Evolutionary conservation across 2,888 invertebrate species (phyloP).

Genomic region (Glyphotaelius pellucidus): DNA sequence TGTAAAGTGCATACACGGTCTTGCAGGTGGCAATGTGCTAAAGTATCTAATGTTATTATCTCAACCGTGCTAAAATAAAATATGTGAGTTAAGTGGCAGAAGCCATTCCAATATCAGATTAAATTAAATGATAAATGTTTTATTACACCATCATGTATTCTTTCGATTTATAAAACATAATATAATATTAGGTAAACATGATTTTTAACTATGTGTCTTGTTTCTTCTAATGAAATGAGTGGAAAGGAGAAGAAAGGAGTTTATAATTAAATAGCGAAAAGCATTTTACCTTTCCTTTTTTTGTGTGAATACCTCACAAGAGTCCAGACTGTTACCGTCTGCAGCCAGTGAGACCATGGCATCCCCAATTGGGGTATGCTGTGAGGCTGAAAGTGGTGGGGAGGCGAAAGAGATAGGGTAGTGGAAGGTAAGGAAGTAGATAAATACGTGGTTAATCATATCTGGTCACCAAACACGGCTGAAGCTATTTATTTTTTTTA

Average conservation of each 20-base stretch:
- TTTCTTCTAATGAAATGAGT: background rate
- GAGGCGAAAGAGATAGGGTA: too few species aligned
- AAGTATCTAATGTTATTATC: background rate
- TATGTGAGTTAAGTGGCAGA: background rate
- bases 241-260: background rate
- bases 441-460: too few species aligned
- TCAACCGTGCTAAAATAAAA: background rate
- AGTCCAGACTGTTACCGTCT: too few species aligned
- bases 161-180: too few species aligned
- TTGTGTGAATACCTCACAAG: too few species aligned
- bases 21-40: constrained; percentile 2
- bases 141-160: too few species aligned
- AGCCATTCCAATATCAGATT: background rate
- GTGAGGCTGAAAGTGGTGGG: too few species aligned
- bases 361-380: too few species aligned
- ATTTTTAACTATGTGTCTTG: background rate
- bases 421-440: too few species aligned
- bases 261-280: background rate
- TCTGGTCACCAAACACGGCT: too few species aligned
- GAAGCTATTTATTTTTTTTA: too few species aligned
- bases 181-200: background rate
- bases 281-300: background rate
- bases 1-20: background rate
- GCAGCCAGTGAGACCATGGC: too few species aligned
- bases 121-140: background rate